Percentiles rank a stretch among this genome's conserved stretches.
Evolutionary conservation across 2,797 vertebrate species (phyloP).

Genomic region (Malacoctenus gilli): DNA sequence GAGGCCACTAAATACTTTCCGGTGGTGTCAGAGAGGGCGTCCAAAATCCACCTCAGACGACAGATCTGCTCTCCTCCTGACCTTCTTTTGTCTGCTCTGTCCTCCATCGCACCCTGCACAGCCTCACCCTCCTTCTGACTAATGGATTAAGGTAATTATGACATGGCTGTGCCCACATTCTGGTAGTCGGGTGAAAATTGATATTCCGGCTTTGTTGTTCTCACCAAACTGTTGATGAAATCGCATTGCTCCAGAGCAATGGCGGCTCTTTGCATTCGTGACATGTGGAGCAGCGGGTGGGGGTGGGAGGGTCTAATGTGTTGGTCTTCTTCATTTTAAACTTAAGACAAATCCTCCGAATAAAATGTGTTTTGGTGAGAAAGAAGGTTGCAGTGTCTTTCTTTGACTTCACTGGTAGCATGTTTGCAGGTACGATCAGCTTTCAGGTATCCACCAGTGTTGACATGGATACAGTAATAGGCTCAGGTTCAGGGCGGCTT

Average conservation of each 20-base stretch:
- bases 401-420: not conserved
- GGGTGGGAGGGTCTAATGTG: too few relatives aligned
- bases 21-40: conserved; percentile 54
- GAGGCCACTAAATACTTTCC: conserved; percentile 61
- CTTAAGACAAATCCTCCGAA: conserved; percentile 19
- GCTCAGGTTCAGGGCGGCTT: conserved; percentile 33
- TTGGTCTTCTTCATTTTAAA: conserved; percentile 25
- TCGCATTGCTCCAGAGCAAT: conserved; percentile 59
- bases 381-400: not conserved
- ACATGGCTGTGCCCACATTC: conserved; percentile 90
- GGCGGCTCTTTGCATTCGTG: conserved; percentile 13
- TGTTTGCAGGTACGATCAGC: conserved; percentile 44
- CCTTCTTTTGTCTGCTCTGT: conserved; percentile 68
- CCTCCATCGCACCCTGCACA: conserved; percentile 70
- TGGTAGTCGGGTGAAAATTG: conserved; percentile 91
- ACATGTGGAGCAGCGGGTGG: conserved; percentile 23
- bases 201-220: conserved; percentile 87
- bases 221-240: conserved; percentile 89
- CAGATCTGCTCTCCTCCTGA: conserved; percentile 62
- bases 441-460: conserved; percentile 36
- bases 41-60: conserved; percentile 55
- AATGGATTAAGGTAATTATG: conserved; percentile 95
- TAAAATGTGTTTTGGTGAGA: conserved; percentile 5
- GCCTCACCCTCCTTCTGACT: conserved; percentile 85
- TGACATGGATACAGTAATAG: conserved; percentile 30